These are phyloP conservation scores for Microtus obscurus DNA, from an alignment of 2,797 vertebrate species.

Conservation along the genomic window DNA sequence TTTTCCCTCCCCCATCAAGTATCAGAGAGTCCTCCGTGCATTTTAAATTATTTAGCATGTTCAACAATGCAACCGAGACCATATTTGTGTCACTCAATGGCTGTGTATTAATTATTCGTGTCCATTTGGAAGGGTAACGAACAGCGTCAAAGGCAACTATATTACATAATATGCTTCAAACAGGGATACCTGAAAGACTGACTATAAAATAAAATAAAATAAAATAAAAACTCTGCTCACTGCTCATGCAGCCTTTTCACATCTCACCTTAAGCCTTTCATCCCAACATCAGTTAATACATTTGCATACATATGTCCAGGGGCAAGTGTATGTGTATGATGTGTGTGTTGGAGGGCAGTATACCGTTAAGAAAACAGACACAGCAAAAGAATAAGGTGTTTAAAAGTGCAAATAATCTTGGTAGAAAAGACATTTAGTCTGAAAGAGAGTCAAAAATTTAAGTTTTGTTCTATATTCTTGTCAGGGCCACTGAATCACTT, in stretches of 20 bases:
- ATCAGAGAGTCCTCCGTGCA: constrained; percentile 66
- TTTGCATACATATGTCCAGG: not conserved
- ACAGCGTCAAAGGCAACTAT: constrained; percentile 70
- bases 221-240: not conserved
- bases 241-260: not conserved
- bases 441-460: not conserved
- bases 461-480: constrained; percentile 41
- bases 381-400: constrained; percentile 42
- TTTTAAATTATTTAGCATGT: constrained; percentile 85
- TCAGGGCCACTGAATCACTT: constrained; percentile 57
- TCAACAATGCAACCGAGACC: constrained; percentile 74
- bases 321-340: not conserved
- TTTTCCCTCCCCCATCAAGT: constrained; percentile 72
- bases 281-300: constrained; percentile 23
- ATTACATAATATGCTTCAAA: constrained; percentile 66
- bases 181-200: constrained; percentile 19
- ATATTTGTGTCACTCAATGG: constrained; percentile 65
- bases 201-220: not conserved
- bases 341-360: not conserved
- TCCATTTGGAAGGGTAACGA: constrained; percentile 57
- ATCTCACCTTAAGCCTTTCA: not conserved
- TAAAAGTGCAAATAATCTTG: not conserved
- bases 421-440: constrained; percentile 60
- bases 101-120: constrained; percentile 75
- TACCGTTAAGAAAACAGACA: constrained; percentile 27